A percentile compares a stretch with the other conserved stretches of the same genome.
phyloP scores from a whole-genome alignment of 1,140 invertebrate species.

The Gryon sp. region DNA sequence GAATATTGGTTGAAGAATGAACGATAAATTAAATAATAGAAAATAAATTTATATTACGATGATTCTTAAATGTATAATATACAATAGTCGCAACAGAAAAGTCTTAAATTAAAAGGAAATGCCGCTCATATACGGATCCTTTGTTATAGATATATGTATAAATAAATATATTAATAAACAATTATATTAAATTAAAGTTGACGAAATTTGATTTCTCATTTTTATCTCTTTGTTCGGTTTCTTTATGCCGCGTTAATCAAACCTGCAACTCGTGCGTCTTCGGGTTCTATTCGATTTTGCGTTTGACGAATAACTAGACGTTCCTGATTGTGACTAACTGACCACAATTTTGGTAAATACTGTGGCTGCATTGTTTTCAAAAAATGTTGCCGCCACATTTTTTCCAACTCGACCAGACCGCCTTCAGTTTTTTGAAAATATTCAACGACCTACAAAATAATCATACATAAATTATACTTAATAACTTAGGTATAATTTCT shows the following conservation, averaged over 20 bases:
- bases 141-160: slow-evolving; percentile 60
- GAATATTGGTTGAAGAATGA: not conserved
- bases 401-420: slow-evolving; percentile 86
- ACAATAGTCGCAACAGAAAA: slow-evolving; percentile 45
- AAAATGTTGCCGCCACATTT: slow-evolving; percentile 89
- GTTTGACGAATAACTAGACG: slow-evolving; percentile 72
- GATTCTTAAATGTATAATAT: slow-evolving; percentile 56
- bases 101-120: slow-evolving; percentile 64
- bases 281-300: slow-evolving; percentile 74
- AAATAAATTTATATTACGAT: slow-evolving; percentile 43
- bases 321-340: slow-evolving; percentile 85
- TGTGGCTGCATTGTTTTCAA: slow-evolving; percentile 86
- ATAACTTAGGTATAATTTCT: not conserved
- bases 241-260: slow-evolving; percentile 45
- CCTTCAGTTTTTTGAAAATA: slow-evolving; percentile 80
- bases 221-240: too few species aligned
- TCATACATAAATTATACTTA: not conserved
- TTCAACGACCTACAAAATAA: slow-evolving; percentile 81
- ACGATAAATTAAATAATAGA: slow-evolving; percentile 10
- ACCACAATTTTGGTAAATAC: slow-evolving; percentile 88
- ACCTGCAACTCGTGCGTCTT: slow-evolving; percentile 74
- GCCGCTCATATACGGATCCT: slow-evolving; percentile 74
- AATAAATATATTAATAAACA: slow-evolving; percentile 56
- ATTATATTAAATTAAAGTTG: slow-evolving; percentile 12
- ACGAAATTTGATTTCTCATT: too few species aligned